A percentile compares a stretch with the other conserved stretches of the same genome.
Conservation (phyloP, 2,797 vertebrate species). For the Phyllotis vaccarum region DNA sequence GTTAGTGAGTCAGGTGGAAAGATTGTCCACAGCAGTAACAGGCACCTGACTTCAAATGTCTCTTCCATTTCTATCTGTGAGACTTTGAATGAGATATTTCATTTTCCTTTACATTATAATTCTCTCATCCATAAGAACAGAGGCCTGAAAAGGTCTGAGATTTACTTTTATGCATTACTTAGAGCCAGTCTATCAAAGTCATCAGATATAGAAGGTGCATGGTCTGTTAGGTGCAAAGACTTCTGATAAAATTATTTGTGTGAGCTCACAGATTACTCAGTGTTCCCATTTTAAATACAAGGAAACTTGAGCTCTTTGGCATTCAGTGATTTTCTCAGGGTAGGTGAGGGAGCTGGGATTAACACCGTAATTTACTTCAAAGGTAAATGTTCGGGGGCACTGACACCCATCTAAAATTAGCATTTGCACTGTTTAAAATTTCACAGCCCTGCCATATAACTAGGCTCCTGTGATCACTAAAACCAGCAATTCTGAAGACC, state of each 20-base stretch:
- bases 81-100: background rate
- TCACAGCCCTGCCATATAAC: background rate
- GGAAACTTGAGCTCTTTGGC: background rate
- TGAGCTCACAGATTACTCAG: background rate
- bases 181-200: slow-evolving; percentile 26
- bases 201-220: background rate
- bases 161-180: slow-evolving; percentile 17
- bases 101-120: slow-evolving; percentile 2
- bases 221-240: background rate
- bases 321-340: background rate
- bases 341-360: background rate
- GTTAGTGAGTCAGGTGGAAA: background rate
- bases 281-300: background rate
- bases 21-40: background rate
- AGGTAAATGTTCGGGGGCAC: background rate
- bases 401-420: background rate
- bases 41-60: background rate
- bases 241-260: background rate
- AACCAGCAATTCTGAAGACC: background rate
- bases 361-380: background rate
- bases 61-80: background rate
- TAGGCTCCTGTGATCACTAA: background rate
- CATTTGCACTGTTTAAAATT: background rate
- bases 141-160: background rate
- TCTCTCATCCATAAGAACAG: background rate